These are phyloP conservation scores for Diarsia rubi DNA, from an alignment of 2,888 invertebrate genomes.

Conservation along the genomic window DNA sequence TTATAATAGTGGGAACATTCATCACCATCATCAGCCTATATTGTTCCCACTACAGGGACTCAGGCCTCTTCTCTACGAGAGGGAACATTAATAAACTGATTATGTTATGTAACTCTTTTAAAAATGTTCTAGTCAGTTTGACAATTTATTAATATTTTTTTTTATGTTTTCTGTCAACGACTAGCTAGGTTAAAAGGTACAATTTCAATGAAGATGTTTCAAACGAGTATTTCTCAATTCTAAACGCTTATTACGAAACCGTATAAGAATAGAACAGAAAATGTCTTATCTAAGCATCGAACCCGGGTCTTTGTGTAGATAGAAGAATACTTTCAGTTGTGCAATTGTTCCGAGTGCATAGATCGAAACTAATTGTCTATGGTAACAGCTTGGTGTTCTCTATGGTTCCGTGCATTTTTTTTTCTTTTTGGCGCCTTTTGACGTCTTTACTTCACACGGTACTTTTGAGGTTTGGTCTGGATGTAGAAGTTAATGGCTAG, in stretches of 20 bases:
- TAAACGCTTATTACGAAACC: slow-evolving; percentile 50
- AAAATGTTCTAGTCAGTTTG: not conserved
- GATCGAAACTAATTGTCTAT: slow-evolving; percentile 56
- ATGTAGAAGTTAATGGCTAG: not conserved
- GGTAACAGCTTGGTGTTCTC: slow-evolving; percentile 33
- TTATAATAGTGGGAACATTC: no score
- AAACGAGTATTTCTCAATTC: slow-evolving; percentile 46
- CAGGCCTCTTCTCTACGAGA: no score
- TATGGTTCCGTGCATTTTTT: slow-evolving; percentile 7
- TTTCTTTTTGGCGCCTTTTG: not conserved
- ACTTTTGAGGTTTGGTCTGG: not conserved
- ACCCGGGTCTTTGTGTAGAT: slow-evolving; percentile 64
- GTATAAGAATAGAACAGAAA: slow-evolving; percentile 59
- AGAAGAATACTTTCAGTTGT: slow-evolving; percentile 63
- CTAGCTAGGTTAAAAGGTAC: slow-evolving; percentile 1
- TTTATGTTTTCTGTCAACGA: not conserved
- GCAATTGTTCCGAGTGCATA: slow-evolving; percentile 59
- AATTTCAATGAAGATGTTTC: slow-evolving; percentile 46
- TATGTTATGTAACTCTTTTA: not conserved
- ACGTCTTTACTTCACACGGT: slow-evolving; percentile 5
- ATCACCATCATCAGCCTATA: no score
- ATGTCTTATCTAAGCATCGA: slow-evolving; percentile 69
- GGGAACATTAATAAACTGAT: not conserved
- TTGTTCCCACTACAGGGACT: no score
- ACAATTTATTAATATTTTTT: not conserved